phyloP scores from a whole-genome alignment of 1,140 invertebrate species.

The Cardiocondyla obscurior region DNA sequence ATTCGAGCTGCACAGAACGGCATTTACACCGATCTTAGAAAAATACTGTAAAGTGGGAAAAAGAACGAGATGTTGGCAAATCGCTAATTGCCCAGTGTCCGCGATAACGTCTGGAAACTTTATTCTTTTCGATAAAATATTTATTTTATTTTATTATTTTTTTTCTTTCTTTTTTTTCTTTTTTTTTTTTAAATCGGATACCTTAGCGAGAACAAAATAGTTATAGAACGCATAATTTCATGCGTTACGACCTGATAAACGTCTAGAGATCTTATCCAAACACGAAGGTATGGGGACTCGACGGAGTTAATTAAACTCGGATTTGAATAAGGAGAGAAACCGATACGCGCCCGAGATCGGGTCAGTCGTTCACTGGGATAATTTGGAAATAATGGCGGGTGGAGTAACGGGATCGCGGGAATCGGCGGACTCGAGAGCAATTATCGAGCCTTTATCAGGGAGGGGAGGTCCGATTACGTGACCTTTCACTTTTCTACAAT shows the following conservation, averaged over 20 bases:
- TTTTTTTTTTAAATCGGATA: too few species aligned
- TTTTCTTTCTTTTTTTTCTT: too few species aligned
- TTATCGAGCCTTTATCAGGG: conserved; percentile 46
- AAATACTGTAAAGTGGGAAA: background rate
- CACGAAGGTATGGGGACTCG: background rate
- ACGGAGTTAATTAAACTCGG: background rate
- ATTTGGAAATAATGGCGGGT: conserved; percentile 44
- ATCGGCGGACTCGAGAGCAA: conserved; percentile 27
- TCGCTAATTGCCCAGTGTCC: background rate
- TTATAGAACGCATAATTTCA: background rate
- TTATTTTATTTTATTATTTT: background rate
- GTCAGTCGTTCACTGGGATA: conserved; percentile 9
- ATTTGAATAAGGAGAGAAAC: conserved; percentile 27
- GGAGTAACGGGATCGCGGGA: conserved; percentile 48
- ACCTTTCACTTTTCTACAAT: conserved; percentile 56
- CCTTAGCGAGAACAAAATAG: background rate
- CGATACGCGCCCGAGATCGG: background rate
- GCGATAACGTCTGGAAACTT: background rate
- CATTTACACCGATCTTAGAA: background rate
- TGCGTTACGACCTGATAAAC: background rate
- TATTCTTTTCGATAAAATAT: background rate
- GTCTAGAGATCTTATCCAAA: background rate
- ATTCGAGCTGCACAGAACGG: conserved; percentile 39
- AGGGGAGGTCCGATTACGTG: conserved; percentile 29
- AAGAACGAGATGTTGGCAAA: background rate